Base-by-base conservation (phyloP, 92 coral and sea anemone genomes). In the Palythoa heliodiscus region DNA sequence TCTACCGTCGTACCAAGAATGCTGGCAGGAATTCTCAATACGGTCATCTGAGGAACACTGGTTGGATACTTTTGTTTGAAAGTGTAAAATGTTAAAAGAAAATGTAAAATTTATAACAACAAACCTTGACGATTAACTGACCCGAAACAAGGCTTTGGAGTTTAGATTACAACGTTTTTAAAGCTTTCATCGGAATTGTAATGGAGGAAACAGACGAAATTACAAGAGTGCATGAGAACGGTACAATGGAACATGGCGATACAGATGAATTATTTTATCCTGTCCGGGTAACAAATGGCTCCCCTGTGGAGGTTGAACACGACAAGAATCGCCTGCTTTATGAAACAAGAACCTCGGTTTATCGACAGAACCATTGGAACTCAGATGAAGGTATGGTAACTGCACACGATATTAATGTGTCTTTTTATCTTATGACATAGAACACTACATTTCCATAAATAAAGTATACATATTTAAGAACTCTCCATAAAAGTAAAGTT, bases 331-430 rank as follows among this genome's bases (percentile, higher is more conserved):
- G 84, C 66, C 55, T 53, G 16, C 43, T 80, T 47, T 80, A 66
- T 63, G 84, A 52, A 12, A 16, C 74, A n/a, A 80, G 72, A 67
- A 20, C 63, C 37, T 80, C 84, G 23, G 60, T 60, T 80, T 80
- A 80, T 54, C 73, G 84, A 67, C 88, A 82, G 14, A 86, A 90
- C 73, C 77, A 81, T 52, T 90, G 93, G 93, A 90, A 89, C 52
- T 90, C 93, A 19, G 93, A 90, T 87, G 93, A 89, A 87, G 93
- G 93, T 90, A 52, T 54, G 38, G 43, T 17, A 22, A 54, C 68
- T 19, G 10, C 20, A 63, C 9, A 63, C 9, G 10, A 7, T 63
- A 60, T 22, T 61, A 13, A 50, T 23, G 40, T 22, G n/a, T 50
- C 16, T 29, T 69, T 15, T 9, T 69, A 8, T 9, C 35, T 29